Base-by-base conservation (phyloP, 2,797 vertebrate genomes). In the Sparidentex hasta region DNA sequence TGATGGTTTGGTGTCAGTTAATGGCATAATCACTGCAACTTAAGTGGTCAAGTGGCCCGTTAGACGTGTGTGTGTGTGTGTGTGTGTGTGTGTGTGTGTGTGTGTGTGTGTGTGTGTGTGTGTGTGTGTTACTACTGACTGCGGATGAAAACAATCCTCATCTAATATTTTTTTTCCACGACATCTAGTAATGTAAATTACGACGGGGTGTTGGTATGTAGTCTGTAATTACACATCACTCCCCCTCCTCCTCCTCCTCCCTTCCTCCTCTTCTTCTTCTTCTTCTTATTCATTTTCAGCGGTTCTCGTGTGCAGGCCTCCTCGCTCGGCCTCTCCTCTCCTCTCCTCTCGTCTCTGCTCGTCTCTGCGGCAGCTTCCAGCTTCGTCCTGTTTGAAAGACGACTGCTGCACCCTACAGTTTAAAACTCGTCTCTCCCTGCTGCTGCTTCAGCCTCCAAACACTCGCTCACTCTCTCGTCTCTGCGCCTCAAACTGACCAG, bases 341-440 rank as follows among this genome's bases (percentile, higher is more conserved):
- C 29, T 25, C 25, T 25, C 55, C 77, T 80, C 76, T 64, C 73
- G 21, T 50, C 78, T 63, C 70, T 12, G 3, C 66, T 74, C 71
- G 3, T 72, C 69, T 80, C 74, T 62, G 68, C 51, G 17, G 72
- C 85, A 57, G 83, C 84, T 50, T 57, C 73, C 77, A 77, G 51
- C 86, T 84, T 13, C 66, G 74, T 83, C 80, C 74, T 72, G 74
- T 97, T 96, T 95, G 95, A 94, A 97, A 99, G 98, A 95, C 96
- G 97, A 96, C 97, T 99, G 97, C 98, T 99, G 98, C 98, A 97
- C 98, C 97, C 98, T 99, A 97, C 98, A 99, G 98, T 99, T 97
- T 96, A 94, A 97, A 98, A 91, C 85, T 62, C 65, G 86, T 76
- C 83, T 83, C 88, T 92, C 80, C 43, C 81, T 8, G 57, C 29